Base-by-base conservation (phyloP, 2,113 vertebrate species). In the Bagarius yarrelli region DNA sequence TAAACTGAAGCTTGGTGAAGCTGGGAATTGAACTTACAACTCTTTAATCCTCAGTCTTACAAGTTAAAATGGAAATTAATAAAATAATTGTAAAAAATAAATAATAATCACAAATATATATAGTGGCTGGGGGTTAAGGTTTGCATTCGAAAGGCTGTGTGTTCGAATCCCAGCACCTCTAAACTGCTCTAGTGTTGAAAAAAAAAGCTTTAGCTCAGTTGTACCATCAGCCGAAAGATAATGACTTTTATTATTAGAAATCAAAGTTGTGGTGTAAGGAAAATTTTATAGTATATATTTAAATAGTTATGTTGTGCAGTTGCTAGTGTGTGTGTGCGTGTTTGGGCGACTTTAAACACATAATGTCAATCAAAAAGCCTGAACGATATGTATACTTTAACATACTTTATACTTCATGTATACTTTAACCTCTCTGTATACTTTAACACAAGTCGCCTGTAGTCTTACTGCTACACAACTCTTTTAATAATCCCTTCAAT, bases 401-500 rank as follows among this genome's bases (percentile, higher is more conserved):
- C n/a, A n/a, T n/a, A n/a, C n/a, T n/a, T n/a, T n/a, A n/a, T n/a
- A n/a, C n/a, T n/a, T n/a, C n/a, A n/a, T n/a, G n/a, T n/a, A n/a
- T n/a, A n/a, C n/a, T n/a, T n/a, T n/a, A n/a, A n/a, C 3, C 66
- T 44, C 19, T 44, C 11, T 69, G 36, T 44, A 69, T 5, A 25
- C 14, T 69, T n/a, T 23, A 69, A n/a, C 66, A 71, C 40, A 71
- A 71, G 44, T 71, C 44, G 3, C 15, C 23, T 27, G 16, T 27
- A 44, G 44, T 32, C 44, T 63, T 14, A 32, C 32, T 64, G 1
- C 25, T 32, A 34, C 59, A 63, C 14, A 55, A 63, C n/a, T 63
- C 61, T 63, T 77, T 63, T 77, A 63, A 77, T 47, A 61, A 25
- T 32, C 59, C 11, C 1, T 77, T 25, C 40, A 52, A 32, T 64